These are phyloP conservation scores for Ceratotherium simum DNA, from an alignment of 2,113 vertebrate genomes.

Conservation along the genomic window DNA sequence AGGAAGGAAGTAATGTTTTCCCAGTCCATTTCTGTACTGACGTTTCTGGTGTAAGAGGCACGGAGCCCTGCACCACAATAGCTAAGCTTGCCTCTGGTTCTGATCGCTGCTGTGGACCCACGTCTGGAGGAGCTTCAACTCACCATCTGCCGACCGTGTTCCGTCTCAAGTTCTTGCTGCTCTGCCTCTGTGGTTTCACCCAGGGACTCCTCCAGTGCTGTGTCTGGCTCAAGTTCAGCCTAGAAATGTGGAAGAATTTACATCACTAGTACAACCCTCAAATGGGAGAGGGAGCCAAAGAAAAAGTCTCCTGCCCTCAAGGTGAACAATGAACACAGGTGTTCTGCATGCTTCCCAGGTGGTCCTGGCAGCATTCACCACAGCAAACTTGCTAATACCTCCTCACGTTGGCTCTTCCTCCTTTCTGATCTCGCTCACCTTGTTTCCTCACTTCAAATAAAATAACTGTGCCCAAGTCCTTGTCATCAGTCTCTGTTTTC, in stretches of 20 bases:
- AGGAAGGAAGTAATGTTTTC: background rate
- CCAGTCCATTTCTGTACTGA: background rate
- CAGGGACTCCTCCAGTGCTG: background rate
- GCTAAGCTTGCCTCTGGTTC: background rate
- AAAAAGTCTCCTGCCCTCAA: background rate
- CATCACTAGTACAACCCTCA: background rate
- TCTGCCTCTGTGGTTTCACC: background rate
- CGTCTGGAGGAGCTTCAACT: background rate
- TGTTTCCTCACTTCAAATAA: background rate
- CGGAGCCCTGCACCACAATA: background rate
- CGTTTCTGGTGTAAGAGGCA: background rate
- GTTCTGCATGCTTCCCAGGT: background rate
- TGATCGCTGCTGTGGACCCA: background rate
- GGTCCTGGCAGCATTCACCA: background rate
- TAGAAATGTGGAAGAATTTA: background rate
- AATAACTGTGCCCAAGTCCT: background rate
- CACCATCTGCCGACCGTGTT: rapidly evolving
- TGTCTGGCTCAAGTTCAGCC: background rate
- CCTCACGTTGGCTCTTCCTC: background rate
- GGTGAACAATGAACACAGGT: background rate
- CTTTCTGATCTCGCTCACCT: background rate
- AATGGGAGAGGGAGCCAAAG: background rate
- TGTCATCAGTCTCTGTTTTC: background rate
- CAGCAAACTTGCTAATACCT: background rate
- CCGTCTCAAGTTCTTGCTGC: background rate